These are phyloP conservation scores for Myrmophylax atrothorax DNA, from an alignment of 2,113 vertebrate species.

Conservation along the genomic window DNA sequence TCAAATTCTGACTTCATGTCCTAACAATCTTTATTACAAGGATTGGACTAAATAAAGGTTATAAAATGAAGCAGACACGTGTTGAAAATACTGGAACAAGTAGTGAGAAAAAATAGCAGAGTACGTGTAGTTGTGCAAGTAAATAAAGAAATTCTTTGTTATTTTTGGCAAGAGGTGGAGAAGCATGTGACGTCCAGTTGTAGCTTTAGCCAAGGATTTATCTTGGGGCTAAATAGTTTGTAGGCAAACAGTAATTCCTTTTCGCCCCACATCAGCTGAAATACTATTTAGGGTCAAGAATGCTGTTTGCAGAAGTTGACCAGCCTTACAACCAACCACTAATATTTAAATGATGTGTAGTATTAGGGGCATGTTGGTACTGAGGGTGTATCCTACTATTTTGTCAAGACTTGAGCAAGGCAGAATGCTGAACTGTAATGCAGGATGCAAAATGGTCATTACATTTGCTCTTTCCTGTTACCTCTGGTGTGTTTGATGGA, in stretches of 20 bases:
- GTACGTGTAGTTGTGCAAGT: conserved; percentile 21
- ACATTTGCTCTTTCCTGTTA: fast-evolving
- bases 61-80: not conserved
- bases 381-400: not conserved
- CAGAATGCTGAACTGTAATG: not conserved
- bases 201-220: conserved; percentile 28
- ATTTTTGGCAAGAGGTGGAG: conserved; percentile 34
- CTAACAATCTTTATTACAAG: not conserved
- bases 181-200: not conserved
- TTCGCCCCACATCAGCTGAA: not conserved
- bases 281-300: conserved; percentile 39
- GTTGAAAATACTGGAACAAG: not conserved
- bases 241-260: conserved; percentile 17
- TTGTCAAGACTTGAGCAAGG: not conserved
- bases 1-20: not conserved
- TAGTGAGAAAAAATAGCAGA: conserved; percentile 18
- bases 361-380: not conserved
- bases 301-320: not conserved
- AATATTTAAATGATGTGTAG: not conserved
- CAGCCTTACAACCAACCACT: not conserved
- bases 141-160: conserved; percentile 45
- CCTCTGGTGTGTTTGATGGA: not conserved
- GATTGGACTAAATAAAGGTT: not conserved
- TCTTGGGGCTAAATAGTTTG: not conserved
- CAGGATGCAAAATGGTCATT: not conserved